Conservation (phyloP, 2,888 invertebrate species). For the Caenorhabditis sp. region DNA sequence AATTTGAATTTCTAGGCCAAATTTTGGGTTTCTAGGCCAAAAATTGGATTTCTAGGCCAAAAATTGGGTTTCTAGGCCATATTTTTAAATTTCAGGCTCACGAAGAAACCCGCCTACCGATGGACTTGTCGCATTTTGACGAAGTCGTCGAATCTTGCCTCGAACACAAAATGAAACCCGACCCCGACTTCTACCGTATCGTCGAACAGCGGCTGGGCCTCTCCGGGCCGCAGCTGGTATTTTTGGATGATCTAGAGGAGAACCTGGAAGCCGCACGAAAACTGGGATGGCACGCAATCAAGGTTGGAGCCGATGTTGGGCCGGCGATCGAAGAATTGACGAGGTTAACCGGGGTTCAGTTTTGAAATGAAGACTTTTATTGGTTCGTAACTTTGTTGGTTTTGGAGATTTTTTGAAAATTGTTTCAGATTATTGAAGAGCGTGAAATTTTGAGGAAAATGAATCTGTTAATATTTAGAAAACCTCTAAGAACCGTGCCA, state of each 20-base stretch:
- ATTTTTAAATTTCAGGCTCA: conserved; percentile 15
- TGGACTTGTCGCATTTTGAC: conserved; percentile 50
- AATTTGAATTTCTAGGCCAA: no score
- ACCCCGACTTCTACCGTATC: conserved; percentile 47
- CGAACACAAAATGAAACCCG: conserved; percentile 53
- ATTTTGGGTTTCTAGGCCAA: no score
- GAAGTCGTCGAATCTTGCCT: conserved; percentile 58
- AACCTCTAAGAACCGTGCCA: no score
- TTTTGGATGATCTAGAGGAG: conserved; percentile 54
- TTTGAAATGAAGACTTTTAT: no score
- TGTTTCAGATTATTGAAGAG: no score
- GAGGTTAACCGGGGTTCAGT: conserved; percentile 14
- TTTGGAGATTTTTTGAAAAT: no score
- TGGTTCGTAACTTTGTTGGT: no score
- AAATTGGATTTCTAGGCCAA: neutral
- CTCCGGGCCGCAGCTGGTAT: conserved; percentile 48
- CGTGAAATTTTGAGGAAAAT: no score
- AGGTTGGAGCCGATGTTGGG: conserved; percentile 24
- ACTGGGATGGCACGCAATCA: conserved; percentile 55
- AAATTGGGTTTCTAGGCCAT: neutral
- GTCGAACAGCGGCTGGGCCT: conserved; percentile 34
- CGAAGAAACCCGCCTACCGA: conserved; percentile 34
- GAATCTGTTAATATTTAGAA: no score
- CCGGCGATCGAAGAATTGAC: conserved; percentile 20
- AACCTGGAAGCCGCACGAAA: conserved; percentile 54